Evolutionary conservation across 2,113 vertebrate species (phyloP).

Genomic region (Istiophorus platypterus): DNA sequence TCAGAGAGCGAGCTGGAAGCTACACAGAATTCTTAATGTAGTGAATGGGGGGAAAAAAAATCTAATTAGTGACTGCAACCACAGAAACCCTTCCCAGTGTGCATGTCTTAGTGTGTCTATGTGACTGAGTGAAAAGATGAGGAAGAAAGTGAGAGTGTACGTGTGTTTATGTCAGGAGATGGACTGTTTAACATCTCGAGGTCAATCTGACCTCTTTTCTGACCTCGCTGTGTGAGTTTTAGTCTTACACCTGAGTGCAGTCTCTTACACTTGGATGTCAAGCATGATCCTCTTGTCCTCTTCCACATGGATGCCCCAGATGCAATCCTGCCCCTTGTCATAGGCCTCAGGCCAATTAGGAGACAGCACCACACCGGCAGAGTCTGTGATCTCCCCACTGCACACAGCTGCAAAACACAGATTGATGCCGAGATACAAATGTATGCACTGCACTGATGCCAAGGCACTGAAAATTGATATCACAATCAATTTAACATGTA

Average conservation of each 20-base stretch:
- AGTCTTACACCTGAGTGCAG: slow-evolving; percentile 41
- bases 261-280: slow-evolving; percentile 94
- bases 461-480: not conserved
- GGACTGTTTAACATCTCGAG: slow-evolving; percentile 32
- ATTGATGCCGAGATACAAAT: slow-evolving; percentile 23
- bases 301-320: slow-evolving; percentile 98
- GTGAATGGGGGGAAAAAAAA: slow-evolving; percentile 56
- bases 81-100: slow-evolving; percentile 54
- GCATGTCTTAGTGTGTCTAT: slow-evolving; percentile 5
- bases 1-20: slow-evolving; percentile 79
- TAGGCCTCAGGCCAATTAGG: slow-evolving; percentile 98
- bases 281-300: slow-evolving; percentile 98
- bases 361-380: slow-evolving; percentile 92
- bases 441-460: not conserved
- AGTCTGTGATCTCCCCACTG: slow-evolving; percentile 96
- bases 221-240: slow-evolving; percentile 46
- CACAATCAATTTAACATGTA: not conserved
- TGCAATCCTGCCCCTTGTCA: slow-evolving; percentile 97
- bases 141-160: not conserved
- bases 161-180: slow-evolving; percentile 38
- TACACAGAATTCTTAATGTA: slow-evolving; percentile 77
- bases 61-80: slow-evolving; percentile 71
- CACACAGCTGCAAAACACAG: slow-evolving; percentile 90
- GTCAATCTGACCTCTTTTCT: slow-evolving; percentile 50
- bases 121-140: slow-evolving; percentile 3